Evolutionary conservation across 2,113 vertebrate species (phyloP).

Genomic region (Oncorhynchus clarkii): DNA sequence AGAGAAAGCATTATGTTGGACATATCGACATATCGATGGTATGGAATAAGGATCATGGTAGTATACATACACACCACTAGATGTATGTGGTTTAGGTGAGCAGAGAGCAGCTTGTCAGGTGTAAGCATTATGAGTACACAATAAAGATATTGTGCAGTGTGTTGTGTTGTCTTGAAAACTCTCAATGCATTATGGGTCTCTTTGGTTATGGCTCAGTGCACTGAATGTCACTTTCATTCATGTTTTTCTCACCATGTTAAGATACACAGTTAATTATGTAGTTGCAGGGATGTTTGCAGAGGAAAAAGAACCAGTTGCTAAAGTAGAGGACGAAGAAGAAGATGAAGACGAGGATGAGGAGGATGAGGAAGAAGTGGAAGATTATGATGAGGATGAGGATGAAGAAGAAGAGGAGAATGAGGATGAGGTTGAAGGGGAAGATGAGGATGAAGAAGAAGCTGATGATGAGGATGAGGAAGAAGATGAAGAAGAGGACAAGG

Average conservation of each 20-base stretch:
- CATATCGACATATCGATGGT: no score
- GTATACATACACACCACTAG: no score
- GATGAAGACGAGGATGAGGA: background rate
- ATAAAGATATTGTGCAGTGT: no score
- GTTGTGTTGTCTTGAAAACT: no score
- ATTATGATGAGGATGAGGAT: background rate
- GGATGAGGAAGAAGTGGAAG: conserved; percentile 4
- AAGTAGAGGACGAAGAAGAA: conserved; percentile 5
- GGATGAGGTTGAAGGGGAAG: background rate
- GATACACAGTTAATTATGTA: background rate
- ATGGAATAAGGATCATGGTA: no score
- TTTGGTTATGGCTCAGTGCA: background rate
- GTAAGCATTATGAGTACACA: no score
- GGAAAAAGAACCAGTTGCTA: conserved; percentile 27
- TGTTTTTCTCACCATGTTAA: background rate
- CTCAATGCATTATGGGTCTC: no score
- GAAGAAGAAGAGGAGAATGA: conserved; percentile 3
- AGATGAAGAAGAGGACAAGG: conserved; percentile 7
- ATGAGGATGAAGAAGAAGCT: background rate
- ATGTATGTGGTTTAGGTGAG: no score
- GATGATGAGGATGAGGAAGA: background rate
- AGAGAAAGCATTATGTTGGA: no score
- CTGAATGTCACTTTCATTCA: background rate
- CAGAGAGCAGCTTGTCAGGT: no score
- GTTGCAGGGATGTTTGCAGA: conserved; percentile 56